Evolutionary conservation across 1,140 invertebrate genomes (phyloP), one percentile per base, ranked within the genome.

Genomic region (Ips nitidus): DNA sequence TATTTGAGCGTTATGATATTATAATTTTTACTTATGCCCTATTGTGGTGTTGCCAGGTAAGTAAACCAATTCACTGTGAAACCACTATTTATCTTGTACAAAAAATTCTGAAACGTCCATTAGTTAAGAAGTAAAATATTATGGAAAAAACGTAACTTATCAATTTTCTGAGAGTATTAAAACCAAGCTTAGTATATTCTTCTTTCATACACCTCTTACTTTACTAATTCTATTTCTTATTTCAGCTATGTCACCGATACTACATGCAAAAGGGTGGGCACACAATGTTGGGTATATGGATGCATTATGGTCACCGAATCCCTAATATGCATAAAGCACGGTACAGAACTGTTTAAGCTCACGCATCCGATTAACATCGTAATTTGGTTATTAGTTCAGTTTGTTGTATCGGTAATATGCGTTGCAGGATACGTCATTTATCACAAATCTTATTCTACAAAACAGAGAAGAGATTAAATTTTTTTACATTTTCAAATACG

Each of bases 221-320:
- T 22, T 22, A 22, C 22, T 22, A 22, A 22, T 22, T 8, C n/a
- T 40, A 36, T 65, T 22, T 22, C 22, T 22, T 22, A 22, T 22
- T 69, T 56, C 22, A 92, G 91, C 74, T 99, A 97, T 82, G 93
- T 95, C 39, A 99, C 97, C 39, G 97, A 99, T 84, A 92, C 95
- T 36, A 87, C 91, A 57, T 97, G 96, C 81, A 98, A 96, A 81
- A 86, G 97, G 78, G 93, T 99, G 39, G 98, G 98, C 41, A 98
- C 96, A 37, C 98, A 99, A 79, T 98, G 95, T 82, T 99, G 97
- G 97, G 95, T 98, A n/a, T 98, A 94, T 80, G 91, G 91, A 67
- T 93, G 90, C 56, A 98, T 99, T 74, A 98, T 97, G 88, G 89
- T 96, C 53, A 94, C 94, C 4, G 97, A 99, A 82, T 91, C 94